Conservation (phyloP, 2,113 vertebrate genomes). For the Tichodroma muraria region DNA sequence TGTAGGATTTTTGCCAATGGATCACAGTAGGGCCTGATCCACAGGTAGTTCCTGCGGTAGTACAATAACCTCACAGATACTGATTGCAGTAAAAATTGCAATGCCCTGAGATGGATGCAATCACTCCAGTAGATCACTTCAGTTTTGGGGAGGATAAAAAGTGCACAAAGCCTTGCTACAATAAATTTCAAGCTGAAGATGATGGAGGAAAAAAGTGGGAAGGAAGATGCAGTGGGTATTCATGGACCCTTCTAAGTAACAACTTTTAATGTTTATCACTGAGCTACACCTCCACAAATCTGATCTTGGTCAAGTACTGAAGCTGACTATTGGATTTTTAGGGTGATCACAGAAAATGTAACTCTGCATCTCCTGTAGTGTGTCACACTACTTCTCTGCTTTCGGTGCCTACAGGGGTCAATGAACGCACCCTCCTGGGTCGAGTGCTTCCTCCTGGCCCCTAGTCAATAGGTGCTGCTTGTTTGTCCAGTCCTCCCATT, state of each 20-base stretch:
- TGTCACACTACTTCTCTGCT: neutral
- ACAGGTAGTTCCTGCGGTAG: accelerated
- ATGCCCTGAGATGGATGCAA: neutral
- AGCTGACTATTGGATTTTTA: neutral
- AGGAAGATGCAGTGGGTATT: neutral
- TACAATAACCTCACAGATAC: accelerated
- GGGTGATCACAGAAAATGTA: neutral
- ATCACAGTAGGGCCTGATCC: neutral
- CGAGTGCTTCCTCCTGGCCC: constrained; percentile 7
- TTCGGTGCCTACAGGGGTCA: neutral
- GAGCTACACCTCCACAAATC: neutral
- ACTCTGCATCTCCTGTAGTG: neutral
- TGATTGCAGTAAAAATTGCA: neutral
- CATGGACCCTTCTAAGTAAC: neutral
- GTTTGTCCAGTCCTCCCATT: neutral
- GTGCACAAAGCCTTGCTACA: neutral
- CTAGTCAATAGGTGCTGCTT: neutral
- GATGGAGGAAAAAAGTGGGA: neutral
- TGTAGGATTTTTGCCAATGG: neutral
- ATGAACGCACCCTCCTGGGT: neutral
- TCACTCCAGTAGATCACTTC: neutral
- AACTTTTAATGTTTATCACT: neutral
- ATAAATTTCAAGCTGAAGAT: neutral
- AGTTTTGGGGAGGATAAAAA: neutral
- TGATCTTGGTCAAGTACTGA: neutral